These are phyloP conservation scores for Diplazon laetatorius DNA, from an alignment of 2,888 invertebrate genomes.

Conservation along the genomic window DNA sequence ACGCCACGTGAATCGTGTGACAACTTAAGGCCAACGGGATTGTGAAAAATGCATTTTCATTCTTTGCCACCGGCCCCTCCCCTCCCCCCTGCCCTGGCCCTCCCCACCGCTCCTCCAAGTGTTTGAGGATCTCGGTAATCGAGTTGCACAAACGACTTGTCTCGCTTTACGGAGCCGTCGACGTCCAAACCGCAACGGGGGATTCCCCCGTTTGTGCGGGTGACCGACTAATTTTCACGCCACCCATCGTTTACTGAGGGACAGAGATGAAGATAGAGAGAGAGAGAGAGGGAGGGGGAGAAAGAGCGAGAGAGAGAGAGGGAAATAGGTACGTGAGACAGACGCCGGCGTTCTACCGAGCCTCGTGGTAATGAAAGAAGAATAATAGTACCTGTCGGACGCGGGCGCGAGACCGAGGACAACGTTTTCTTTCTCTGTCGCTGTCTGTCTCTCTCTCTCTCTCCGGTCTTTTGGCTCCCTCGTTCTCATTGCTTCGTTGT, in stretches of 20 bases:
- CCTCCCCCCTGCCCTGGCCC: too few relatives aligned
- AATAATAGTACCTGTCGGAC: constrained; percentile 73
- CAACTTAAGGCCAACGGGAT: too few relatives aligned
- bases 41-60: too few relatives aligned
- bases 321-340: constrained; percentile 24
- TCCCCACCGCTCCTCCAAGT: too few relatives aligned
- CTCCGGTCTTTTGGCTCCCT: too few relatives aligned
- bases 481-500: constrained; percentile 57
- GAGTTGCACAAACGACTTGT: constrained; percentile 43
- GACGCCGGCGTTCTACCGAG: constrained; percentile 46
- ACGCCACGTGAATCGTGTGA: too few relatives aligned
- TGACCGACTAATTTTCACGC: constrained; percentile 66
- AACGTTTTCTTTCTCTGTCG: constrained; percentile 25
- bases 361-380: constrained; percentile 68
- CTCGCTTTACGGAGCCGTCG: not conserved
- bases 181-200: constrained; percentile 61
- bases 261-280: too few relatives aligned
- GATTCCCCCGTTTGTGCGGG: constrained; percentile 62
- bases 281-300: constrained; percentile 4
- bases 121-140: too few relatives aligned
- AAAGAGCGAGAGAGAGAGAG: constrained; percentile 15
- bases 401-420: constrained; percentile 43
- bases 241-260: constrained; percentile 59
- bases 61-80: too few relatives aligned
- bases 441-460: constrained; percentile 14